A percentile compares a stretch with the other conserved stretches of the same genome.
phyloP scores from a whole-genome alignment of 2,888 invertebrate genomes.

The Melangyna quadrimaculata region DNA sequence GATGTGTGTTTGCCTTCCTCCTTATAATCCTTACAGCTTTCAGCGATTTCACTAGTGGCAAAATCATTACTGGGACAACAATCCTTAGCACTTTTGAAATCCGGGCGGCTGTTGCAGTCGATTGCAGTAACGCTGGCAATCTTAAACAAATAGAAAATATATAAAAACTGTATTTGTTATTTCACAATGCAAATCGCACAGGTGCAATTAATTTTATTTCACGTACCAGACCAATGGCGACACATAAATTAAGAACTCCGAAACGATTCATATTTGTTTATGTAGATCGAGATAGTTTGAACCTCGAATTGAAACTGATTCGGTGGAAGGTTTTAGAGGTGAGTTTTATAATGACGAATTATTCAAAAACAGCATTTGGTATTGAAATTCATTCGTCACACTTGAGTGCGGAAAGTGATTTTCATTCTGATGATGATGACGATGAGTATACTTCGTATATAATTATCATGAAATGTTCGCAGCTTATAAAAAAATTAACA shows the following conservation, averaged over 20 bases:
- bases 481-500: conserved; percentile 12
- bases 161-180: conserved; percentile 43
- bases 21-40: conserved; percentile 15
- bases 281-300: conserved; percentile 19
- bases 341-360: conserved; percentile 38
- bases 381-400: conserved; percentile 42
- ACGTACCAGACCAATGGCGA: conserved; percentile 59
- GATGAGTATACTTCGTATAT: background rate
- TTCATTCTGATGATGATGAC: no score
- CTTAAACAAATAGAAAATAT: conserved; percentile 58
- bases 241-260: conserved; percentile 47
- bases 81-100: conserved; percentile 6
- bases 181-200: background rate
- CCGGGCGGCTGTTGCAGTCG: conserved; percentile 33
- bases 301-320: conserved; percentile 37
- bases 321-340: background rate
- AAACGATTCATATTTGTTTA: conserved; percentile 42
- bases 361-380: background rate
- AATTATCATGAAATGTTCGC: conserved; percentile 24
- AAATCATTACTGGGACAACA: conserved; percentile 36
- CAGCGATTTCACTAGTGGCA: background rate
- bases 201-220: background rate
- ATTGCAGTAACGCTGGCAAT: conserved; percentile 28
- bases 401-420: conserved; percentile 28
- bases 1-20: background rate